Base-by-base conservation (phyloP, 1,140 invertebrate genomes). In the Vanessa atalanta region DNA sequence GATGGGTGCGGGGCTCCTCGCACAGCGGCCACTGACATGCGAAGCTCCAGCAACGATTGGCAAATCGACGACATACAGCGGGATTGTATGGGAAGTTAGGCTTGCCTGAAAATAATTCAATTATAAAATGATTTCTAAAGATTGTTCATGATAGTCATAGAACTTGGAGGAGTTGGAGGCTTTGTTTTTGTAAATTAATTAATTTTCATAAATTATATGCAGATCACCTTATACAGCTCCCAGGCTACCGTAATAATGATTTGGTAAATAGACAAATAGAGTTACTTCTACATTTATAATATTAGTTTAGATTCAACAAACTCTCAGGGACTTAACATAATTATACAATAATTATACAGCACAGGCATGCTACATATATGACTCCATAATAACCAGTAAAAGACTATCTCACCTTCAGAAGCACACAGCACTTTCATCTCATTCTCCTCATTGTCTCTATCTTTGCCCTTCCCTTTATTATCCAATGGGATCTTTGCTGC, bases 21-120 rank as follows among this genome's bases (percentile, higher is more conserved):
- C 95, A 94, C 20, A 96, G 84, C 72, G 94, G 94, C 94, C 95
- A 96, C 67, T 95, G 92, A 90, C 97, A 96, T 13, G 96, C 93
- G 83, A 94, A 94, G 78, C 93, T 94, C 97, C 97, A 95, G 51
- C 95, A 94, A 81, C 94, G 94, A 81, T 96, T 96, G 13, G 96
- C 82, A 79, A 90, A 88, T 48, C 93, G 90, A 0, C 88, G 84
- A 65, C 91, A 93, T 61, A 79, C 70, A 3, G 74, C 78, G 15
- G 90, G 83, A 72, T 93, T 89, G 75, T 93, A 94, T 13, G 84
- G 84, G 72, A 93, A 91, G 8, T 85, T 26, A 37, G 76, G 65
- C 77, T 90, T 88, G 16, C 79, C 92, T 93, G 63, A n/a, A 76
- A 57, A 57, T 26, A 23, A 57, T 23, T 12, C 11, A 20, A 11